These are phyloP conservation scores for Chromoteleia sp. DNA, from an alignment of 2,888 invertebrate genomes.

Conservation along the genomic window DNA sequence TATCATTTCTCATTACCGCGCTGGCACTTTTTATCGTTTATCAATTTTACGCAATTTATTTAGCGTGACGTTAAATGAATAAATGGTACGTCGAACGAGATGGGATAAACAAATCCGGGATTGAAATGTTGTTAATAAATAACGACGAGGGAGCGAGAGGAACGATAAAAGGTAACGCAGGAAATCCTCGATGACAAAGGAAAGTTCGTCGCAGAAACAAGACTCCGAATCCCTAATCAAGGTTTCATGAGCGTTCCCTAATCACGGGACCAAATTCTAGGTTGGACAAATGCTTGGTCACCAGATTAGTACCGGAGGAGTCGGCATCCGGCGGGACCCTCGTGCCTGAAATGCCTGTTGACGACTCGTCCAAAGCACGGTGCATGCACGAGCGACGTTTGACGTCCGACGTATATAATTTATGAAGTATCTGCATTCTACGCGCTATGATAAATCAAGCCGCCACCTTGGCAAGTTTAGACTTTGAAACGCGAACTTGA, in stretches of 20 bases:
- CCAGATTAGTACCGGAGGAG: slow-evolving; percentile 58
- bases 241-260: slow-evolving; percentile 56
- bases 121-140: slow-evolving; percentile 40
- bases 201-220: slow-evolving; percentile 22
- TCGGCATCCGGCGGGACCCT: slow-evolving; percentile 76
- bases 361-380: slow-evolving; percentile 74
- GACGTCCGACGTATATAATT: slow-evolving; percentile 81
- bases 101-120: slow-evolving; percentile 19
- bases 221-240: slow-evolving; percentile 50
- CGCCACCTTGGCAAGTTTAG: slow-evolving; percentile 76
- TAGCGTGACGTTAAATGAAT: background rate
- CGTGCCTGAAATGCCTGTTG: slow-evolving; percentile 81
- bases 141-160: background rate
- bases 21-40: background rate
- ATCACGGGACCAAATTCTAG: slow-evolving; percentile 63
- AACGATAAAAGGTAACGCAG: slow-evolving; percentile 14
- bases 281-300: slow-evolving; percentile 60
- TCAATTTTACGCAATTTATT: background rate
- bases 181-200: slow-evolving; percentile 48
- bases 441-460: slow-evolving; percentile 82
- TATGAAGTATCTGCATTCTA: slow-evolving; percentile 83
- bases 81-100: background rate
- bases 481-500: background rate
- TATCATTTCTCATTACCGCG: slow-evolving; percentile 41
- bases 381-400: slow-evolving; percentile 78